Conservation (phyloP, 2,113 vertebrate species). For the Dipodomys stephensi region DNA sequence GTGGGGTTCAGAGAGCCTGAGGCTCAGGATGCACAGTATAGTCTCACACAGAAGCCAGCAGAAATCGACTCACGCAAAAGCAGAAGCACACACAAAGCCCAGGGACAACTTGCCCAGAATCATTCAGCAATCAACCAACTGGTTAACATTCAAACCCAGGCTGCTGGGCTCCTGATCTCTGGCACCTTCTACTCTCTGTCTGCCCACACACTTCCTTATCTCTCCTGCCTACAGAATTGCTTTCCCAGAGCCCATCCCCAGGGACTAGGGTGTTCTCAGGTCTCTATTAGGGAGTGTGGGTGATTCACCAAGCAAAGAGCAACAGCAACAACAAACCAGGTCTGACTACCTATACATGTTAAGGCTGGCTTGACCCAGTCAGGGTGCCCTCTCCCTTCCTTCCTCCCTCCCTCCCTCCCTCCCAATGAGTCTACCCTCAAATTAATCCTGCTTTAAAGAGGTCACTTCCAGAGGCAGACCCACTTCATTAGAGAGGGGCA, state of each 20-base stretch:
- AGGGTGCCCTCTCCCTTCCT: rapidly evolving
- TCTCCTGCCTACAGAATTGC: neutral
- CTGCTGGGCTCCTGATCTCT: rapidly evolving
- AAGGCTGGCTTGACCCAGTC: neutral
- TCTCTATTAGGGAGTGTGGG: no score
- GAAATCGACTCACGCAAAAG: neutral
- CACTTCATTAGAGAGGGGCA: neutral
- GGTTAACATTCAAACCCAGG: neutral
- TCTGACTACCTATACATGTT: neutral
- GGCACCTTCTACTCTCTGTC: rapidly evolving
- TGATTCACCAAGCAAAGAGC: neutral
- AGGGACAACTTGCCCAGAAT: neutral
- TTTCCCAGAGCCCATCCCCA: neutral
- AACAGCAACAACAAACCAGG: rapidly evolving
- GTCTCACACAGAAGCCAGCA: neutral
- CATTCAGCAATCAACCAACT: neutral
- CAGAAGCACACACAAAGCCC: neutral
- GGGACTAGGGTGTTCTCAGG: rapidly evolving
- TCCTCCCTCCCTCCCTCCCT: rapidly evolving
- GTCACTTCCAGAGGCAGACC: neutral
- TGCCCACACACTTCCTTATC: rapidly evolving
- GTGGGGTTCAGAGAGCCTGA: neutral
- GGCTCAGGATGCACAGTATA: neutral
- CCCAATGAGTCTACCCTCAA: neutral
- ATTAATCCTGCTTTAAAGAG: conserved; percentile 12